Base-by-base conservation (phyloP, 2,888 invertebrate genomes). In the Mesorhabditis belari region DNA sequence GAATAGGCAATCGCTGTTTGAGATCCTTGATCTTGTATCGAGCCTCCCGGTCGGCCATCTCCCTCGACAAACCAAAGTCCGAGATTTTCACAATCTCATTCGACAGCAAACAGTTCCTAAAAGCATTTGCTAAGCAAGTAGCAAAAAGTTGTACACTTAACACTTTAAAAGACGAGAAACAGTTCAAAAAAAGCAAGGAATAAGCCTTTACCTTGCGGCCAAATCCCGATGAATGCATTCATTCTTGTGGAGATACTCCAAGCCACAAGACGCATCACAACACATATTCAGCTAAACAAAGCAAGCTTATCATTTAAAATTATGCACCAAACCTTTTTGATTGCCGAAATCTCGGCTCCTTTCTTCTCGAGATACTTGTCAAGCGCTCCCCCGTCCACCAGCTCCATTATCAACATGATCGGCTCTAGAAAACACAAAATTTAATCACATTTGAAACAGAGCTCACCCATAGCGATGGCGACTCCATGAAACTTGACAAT, bases 171-270 rank as follows among this genome's bases (percentile, higher is more conserved):
- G n/a, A n/a, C n/a, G n/a, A n/a, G n/a, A n/a, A n/a, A n/a, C n/a
- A n/a, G n/a, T n/a, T n/a, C n/a, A n/a, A n/a, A n/a, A 55, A 24
- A 26, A 25, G 17, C 23, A n/a, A 4, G 5, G 4, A 5, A 26
- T 24, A 2, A n/a, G 12, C 17, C 3, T 19, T 9, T 21, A 55
- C 49, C 66, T 55, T 4, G 69, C 69, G 1, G 70, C 72, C 29
- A 73, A 67, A 57, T 70, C 71, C 25, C 73, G 67, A 66, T 74
- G 73, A 58, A 74, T 72, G 52, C 73, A 73, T 28, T 66, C 67
- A 24, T 67, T 58, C 25, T 66, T 63, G 57, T 73, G 73, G 12
- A 73, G 66, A 54, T 73, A 73, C 52, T 71, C 73, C 44, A 73
- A 60, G 19, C 73, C 71, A 49, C 67, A 66, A 3, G 71, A 63